Percentiles rank a stretch among this genome's conserved stretches.
Conservation (phyloP, 2,888 invertebrate species). For the Scaptomyza cyrtandrae region DNA sequence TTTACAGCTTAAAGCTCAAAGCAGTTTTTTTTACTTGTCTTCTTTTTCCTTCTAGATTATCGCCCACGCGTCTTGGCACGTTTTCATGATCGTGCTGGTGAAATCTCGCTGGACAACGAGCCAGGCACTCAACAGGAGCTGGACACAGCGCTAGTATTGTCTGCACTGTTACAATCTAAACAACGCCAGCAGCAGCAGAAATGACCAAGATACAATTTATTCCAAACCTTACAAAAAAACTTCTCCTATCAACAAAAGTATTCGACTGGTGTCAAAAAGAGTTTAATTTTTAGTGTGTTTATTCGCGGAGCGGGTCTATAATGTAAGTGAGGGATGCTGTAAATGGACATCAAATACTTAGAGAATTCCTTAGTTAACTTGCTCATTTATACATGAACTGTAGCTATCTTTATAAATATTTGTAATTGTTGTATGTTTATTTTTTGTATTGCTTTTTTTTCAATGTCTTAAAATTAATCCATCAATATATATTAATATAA, state of each 20-base stretch:
- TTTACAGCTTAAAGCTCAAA: not conserved
- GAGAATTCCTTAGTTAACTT: not conserved
- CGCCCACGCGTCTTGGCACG: constrained; percentile 94
- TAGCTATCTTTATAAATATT: constrained; percentile 19
- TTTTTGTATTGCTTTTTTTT: not conserved
- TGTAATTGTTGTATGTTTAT: constrained; percentile 38
- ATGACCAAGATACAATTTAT: constrained; percentile 38
- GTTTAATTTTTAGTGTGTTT: constrained; percentile 12
- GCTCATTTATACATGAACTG: constrained; percentile 5
- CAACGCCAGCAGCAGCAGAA: constrained; percentile 62
- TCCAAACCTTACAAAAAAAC: constrained; percentile 19
- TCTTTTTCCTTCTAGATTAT: constrained; percentile 88
- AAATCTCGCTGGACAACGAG: constrained; percentile 95
- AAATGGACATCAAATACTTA: not conserved
- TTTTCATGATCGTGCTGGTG: constrained; percentile 92
- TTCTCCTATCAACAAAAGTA: constrained; percentile 30
- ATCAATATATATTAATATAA: constrained; percentile 29
- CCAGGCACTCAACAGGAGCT: constrained; percentile 94
- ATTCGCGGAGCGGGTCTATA: constrained; percentile 2
- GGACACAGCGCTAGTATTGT: constrained; percentile 95
- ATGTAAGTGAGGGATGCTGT: not conserved
- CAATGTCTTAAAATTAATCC: constrained; percentile 20
- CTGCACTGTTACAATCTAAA: constrained; percentile 89
- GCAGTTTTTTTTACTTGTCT: not conserved
- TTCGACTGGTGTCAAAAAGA: constrained; percentile 13